Base-by-base conservation (phyloP, 2,797 vertebrate genomes). In the Podarcis lilfordi region DNA sequence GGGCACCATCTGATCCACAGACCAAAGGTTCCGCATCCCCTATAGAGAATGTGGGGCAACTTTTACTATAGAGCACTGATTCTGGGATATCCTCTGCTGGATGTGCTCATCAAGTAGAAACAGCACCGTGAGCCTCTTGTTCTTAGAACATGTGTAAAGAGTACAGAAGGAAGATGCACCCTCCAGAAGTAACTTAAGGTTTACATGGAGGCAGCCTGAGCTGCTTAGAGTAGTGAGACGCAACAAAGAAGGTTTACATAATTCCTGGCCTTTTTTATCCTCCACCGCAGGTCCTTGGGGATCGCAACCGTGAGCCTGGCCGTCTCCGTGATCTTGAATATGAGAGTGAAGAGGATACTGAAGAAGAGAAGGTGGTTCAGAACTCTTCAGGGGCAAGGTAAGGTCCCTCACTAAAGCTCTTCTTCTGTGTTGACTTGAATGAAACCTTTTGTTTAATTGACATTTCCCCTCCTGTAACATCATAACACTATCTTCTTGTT, bases 291-390 rank as follows among this genome's bases (percentile, higher is more conserved):
- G 95, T 96, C 55, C 92, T 97, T 85, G 96, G 96, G 21, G 96
- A 96, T 80, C 95, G 95, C 11, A 95, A 96, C 8, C 95, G 94
- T 15, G 94, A 97, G 45, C 96, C 96, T 1, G 98, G 98, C 81
- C 98, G 98, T 87, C 97, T 99, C 92, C 98, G 94, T 5, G 98
- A 98, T 93, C 97, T 99, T 68, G 98, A 99, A 85, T 99, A 97
- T 3, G 98, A 99, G 91, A 98, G 98, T 3, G 98, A 98, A 0
- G 98, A 98, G 7, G 97, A 95, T 61, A 94, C 95, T 0, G 94
- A 95, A 59, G 97, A 96, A 32, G 96, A 96, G 80, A 96, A 91
- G n/a, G 80, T 95, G 13, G 8, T 94, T 84, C 95, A 95, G 81
- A 96, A 93, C 85, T 78, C 96, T 71, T 91, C 94, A 0, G 97